These are phyloP conservation scores for Strigamia transsilvanica DNA, from an alignment of 2,888 invertebrate species.

Conservation along the genomic window DNA sequence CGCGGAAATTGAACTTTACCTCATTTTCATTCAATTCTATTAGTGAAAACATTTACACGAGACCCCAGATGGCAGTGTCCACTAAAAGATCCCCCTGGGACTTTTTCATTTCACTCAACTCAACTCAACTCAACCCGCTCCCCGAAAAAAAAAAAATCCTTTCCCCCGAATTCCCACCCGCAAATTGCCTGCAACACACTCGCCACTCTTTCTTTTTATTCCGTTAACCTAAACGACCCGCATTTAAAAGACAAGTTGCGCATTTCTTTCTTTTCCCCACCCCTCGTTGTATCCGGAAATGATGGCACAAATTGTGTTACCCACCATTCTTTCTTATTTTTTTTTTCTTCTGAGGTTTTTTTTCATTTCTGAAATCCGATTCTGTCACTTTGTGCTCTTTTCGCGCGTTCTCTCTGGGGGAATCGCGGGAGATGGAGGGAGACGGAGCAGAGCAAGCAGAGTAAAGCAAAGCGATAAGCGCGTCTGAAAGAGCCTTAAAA, in stretches of 20 bases:
- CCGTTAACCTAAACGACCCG: background rate
- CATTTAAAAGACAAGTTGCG: background rate
- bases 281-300: constrained; percentile 20
- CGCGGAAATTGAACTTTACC: constrained; percentile 24
- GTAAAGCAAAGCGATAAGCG: constrained; percentile 35
- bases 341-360: background rate
- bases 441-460: too few species aligned
- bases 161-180: constrained; percentile 16
- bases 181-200: constrained; percentile 1
- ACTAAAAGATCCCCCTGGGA: constrained; percentile 8
- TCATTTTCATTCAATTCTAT: background rate
- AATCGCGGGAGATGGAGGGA: background rate
- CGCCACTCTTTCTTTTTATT: background rate
- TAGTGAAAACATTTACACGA: constrained; percentile 34
- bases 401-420: constrained; percentile 33
- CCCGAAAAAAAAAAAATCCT: background rate
- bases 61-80: constrained; percentile 32
- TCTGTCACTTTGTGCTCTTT: constrained; percentile 37
- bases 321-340: background rate
- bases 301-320: constrained; percentile 49
- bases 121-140: background rate
- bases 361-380: constrained; percentile 15
- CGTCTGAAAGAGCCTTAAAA: constrained; percentile 11
- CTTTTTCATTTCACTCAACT: constrained; percentile 1
- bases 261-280: background rate